Evolutionary conservation across 1,140 invertebrate genomes (phyloP), one percentile per base, ranked within the genome.

Genomic region (Leptopilina clavipes): DNA sequence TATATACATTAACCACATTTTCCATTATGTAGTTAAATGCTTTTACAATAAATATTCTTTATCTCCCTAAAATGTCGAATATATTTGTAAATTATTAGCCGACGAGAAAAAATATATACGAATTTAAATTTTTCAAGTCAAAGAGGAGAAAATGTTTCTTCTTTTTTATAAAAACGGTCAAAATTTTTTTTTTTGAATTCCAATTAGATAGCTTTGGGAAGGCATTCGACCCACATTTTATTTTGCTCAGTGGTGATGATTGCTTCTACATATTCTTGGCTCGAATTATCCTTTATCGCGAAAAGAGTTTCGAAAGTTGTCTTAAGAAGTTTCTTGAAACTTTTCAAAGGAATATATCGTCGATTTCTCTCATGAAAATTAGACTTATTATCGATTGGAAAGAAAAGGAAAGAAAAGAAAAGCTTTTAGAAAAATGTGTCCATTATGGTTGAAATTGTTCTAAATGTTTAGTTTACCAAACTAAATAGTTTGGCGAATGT

Each of bases 181-280:
- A 14, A 65, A n/a, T n/a, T n/a, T n/a, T n/a, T 31, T 65, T 65
- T 11, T 65, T n/a, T n/a, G 59, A 7, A 8, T 65, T 65, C 12
- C 59, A 65, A 65, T 65, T 65, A 65, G 25, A n/a, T 37, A 22
- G 22, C 22, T 65, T 65, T 65, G 14, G 11, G 12, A 65, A 65
- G n/a, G 59, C 8, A 65, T 65, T 65, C 25, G 59, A 65, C 59
- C 59, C 59, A 65, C 59, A 31, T 65, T 65, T 59, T 56, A n/a
- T 11, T 22, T 59, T 14, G 18, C 48, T 52, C 48, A n/a, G n/a
- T 14, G 18, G 48, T 52, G 10, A 59, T 59, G 18, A 59, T 22
- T 59, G 11, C 18, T 59, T 1, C 54, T 65, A 31, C 14, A 65
- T 22, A 65, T 65, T 37, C 22, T 37, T 65, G 19, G 22, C 59